phyloP scores from a whole-genome alignment of 2,888 invertebrate genomes.

The Tipula vernalis region DNA sequence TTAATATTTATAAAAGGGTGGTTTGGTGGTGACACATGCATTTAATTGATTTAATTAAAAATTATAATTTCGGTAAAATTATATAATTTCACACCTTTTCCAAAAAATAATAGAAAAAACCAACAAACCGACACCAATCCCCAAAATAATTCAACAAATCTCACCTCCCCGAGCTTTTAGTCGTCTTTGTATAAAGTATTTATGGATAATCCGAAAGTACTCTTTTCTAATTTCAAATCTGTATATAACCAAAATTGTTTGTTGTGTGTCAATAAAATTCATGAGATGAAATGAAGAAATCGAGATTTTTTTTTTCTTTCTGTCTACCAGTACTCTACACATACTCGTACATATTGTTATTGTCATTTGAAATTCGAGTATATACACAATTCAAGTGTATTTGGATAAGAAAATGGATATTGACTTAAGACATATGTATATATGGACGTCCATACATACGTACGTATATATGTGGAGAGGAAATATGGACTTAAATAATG shows the following conservation, averaged over 20 bases:
- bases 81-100: neutral
- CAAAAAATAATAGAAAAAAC: too few species aligned
- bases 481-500: neutral
- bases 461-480: neutral
- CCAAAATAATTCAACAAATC: neutral
- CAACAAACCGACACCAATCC: neutral
- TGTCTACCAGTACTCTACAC: neutral
- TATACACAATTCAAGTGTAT: neutral
- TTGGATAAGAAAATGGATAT: neutral
- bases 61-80: neutral
- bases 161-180: neutral
- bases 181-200: neutral
- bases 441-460: too few species aligned
- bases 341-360: neutral
- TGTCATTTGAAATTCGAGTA: neutral
- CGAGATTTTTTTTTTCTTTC: neutral
- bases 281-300: neutral
- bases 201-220: neutral
- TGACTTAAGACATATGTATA: neutral
- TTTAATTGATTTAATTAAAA: neutral
- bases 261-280: neutral
- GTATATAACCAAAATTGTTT: neutral
- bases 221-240: neutral
- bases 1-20: neutral
- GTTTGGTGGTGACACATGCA: neutral